Evolutionary conservation across 2,113 vertebrate species (phyloP).

Genomic region (Heptranchias perlo): DNA sequence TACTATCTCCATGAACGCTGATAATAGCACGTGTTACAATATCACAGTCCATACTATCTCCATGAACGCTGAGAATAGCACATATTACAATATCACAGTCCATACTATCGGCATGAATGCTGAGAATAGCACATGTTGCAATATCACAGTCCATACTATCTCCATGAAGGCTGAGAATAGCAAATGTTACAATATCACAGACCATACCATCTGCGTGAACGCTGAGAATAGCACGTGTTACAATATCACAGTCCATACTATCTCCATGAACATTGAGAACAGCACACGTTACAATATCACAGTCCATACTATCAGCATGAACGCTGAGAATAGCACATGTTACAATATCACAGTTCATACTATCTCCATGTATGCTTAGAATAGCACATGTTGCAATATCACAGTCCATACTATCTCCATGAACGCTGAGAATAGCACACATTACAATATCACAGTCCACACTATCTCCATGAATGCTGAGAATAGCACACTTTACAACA

Average conservation of each 20-base stretch:
- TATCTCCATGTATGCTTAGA: neutral
- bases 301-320: neutral
- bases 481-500: neutral
- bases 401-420: neutral
- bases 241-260: neutral
- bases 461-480: neutral
- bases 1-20: neutral
- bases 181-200: no score
- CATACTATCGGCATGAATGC: neutral
- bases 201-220: neutral
- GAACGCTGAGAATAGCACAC: neutral
- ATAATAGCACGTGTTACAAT: neutral
- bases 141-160: neutral
- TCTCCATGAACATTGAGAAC: neutral
- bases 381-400: neutral
- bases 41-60: neutral
- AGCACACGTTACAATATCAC: neutral
- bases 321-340: neutral
- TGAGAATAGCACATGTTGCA: neutral
- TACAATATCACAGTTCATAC: neutral
- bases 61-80: neutral
- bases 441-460: neutral
- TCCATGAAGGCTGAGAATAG: neutral
- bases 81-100: neutral
- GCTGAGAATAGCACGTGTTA: neutral